Conservation (phyloP, 2,797 vertebrate genomes). For the Fundulus diaphanus region DNA sequence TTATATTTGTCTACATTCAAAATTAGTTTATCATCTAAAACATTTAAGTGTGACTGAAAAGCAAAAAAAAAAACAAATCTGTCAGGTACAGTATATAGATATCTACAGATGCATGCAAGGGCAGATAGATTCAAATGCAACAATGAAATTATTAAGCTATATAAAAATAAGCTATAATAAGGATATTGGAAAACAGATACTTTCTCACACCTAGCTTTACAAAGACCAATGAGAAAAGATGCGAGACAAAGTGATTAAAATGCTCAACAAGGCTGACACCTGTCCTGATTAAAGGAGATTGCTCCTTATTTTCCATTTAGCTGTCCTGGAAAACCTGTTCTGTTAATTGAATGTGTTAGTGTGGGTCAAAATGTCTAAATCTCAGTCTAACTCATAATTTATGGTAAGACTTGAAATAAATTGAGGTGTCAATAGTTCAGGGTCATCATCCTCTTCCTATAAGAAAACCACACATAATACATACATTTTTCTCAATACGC, state of each 20-base stretch:
- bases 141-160: too few relatives aligned
- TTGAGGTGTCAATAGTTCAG: not conserved
- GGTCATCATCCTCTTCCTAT: not conserved
- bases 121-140: not conserved
- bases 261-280: not conserved
- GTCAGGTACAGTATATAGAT: not conserved
- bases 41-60: not conserved
- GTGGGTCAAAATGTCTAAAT: not conserved
- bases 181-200: not conserved
- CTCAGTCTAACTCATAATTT: not conserved
- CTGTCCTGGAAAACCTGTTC: not conserved
- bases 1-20: not conserved
- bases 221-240: too few relatives aligned
- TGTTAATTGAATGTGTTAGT: not conserved
- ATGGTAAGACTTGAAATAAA: not conserved
- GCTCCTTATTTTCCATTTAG: not conserved
- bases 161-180: too few relatives aligned
- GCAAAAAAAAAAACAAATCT: not conserved
- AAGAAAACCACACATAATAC: not conserved
- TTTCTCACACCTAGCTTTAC: not conserved
- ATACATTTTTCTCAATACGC: not conserved
- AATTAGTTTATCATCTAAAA: too few relatives aligned
- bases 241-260: not conserved
- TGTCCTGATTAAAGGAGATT: conserved; percentile 2
- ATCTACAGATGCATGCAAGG: not conserved